These are phyloP conservation scores for Embiotoca jacksoni DNA, from an alignment of 2,113 vertebrate species.

Conservation along the genomic window DNA sequence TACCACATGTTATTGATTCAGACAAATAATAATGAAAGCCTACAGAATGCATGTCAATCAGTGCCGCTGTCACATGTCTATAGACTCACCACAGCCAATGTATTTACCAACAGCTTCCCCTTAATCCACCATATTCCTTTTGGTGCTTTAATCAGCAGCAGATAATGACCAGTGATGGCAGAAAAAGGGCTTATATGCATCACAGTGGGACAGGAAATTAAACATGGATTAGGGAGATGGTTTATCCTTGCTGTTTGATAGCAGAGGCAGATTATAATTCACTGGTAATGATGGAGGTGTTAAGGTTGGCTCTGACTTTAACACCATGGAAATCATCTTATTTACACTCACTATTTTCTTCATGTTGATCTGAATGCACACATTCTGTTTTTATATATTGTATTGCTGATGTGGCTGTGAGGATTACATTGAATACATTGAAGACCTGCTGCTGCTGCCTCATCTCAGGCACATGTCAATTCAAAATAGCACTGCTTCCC, in stretches of 20 bases:
- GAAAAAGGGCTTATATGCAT: slow-evolving; percentile 55
- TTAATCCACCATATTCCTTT: slow-evolving; percentile 50
- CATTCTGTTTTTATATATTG: slow-evolving; percentile 10
- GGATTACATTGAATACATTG: slow-evolving; percentile 25
- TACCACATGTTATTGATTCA: not conserved
- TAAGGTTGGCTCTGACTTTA: slow-evolving; percentile 44
- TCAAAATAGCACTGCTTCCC: slow-evolving; percentile 6
- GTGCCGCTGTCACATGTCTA: not conserved
- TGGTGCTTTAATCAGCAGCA: slow-evolving; percentile 56
- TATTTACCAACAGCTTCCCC: slow-evolving; percentile 46
- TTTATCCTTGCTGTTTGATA: slow-evolving; percentile 62
- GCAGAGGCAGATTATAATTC: slow-evolving; percentile 57
- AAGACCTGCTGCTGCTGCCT: slow-evolving; percentile 13
- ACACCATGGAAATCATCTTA: slow-evolving; percentile 53
- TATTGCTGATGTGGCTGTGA: slow-evolving; percentile 12
- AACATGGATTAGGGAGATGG: slow-evolving; percentile 70
- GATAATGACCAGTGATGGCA: slow-evolving; percentile 63
- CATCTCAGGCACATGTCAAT: slow-evolving; percentile 7
- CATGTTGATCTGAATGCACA: slow-evolving; percentile 17
- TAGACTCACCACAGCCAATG: slow-evolving; percentile 24
- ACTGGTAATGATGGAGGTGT: slow-evolving; percentile 57
- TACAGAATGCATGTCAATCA: not conserved
- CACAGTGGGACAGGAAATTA: slow-evolving; percentile 76
- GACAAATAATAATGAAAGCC: not conserved
- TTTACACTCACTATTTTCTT: slow-evolving; percentile 21